Evolutionary conservation across 2,888 invertebrate genomes (phyloP), one percentile per base, ranked within the genome.

Genomic region (Drosophila merina): DNA sequence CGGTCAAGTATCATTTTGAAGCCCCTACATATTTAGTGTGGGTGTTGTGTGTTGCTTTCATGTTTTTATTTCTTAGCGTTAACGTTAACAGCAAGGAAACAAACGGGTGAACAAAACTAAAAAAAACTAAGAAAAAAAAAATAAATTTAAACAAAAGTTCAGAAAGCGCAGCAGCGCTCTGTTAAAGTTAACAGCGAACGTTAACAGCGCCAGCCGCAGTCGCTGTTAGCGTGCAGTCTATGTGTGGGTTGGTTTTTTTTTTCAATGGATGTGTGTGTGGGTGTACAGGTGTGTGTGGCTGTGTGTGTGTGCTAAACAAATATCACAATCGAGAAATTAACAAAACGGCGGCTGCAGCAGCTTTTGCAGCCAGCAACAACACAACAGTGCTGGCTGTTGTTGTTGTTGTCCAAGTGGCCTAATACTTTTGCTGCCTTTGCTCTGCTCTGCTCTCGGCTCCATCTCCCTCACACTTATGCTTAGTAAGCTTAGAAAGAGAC

Each of bases 311-410:
- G 51, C 44, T 84, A 81, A 84, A 88, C 84, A 84, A 84, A 88
- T 84, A 84, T 84, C 84, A 84, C 84, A 84, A 84, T 84, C 76
- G 76, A 88, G 88, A 88, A 84, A 88, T 84, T 85, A 84, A 84
- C 88, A 88, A 82, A 82, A 87, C 79, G 74, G 79, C 81, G 83
- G 74, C 83, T 86, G 87, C 85, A 84, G 71, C 82, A 74, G 73
- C 70, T 63, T 62, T 59, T 55, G 68, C 71, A 77, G 26, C 60
- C 64, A 83, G 63, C 71, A 75, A 56, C 71, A 73, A 56, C 63
- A 47, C 12, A 71, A 62, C 60, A 69, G 45, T 30, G 26, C 48
- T 33, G n/a, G 40, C 56, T 44, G 40, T 52, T 62, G 60, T 48
- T 68, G 54, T 62, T 63, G 31, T n/a, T 60, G 56, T 54, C 64